Conservation (phyloP, 92 coral and sea anemone species). For the Phenganax stokvisi region DNA sequence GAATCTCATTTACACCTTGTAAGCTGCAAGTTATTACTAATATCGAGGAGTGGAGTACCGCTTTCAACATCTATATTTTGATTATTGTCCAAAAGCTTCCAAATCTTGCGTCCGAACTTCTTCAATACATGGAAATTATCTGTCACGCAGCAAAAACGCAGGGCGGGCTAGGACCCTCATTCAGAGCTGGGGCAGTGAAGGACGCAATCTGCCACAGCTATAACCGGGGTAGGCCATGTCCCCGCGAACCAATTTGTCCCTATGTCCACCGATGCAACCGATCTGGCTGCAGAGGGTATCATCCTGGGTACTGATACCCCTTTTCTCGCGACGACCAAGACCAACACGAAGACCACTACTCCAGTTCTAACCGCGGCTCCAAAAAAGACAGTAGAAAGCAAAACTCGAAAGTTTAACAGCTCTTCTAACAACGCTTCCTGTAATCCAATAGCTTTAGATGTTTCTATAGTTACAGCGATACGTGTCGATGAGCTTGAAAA, state of each 20-base stretch:
- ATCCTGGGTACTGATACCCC: constrained; percentile 43
- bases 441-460: neutral
- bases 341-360: constrained; percentile 21
- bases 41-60: constrained; percentile 43
- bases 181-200: constrained; percentile 7
- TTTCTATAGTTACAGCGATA: constrained; percentile 31
- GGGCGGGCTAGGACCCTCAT: constrained; percentile 26
- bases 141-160: neutral
- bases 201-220: neutral
- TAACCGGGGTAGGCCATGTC: too few relatives aligned
- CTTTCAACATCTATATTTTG: constrained; percentile 29
- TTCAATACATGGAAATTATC: constrained; percentile 33
- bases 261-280: too few relatives aligned
- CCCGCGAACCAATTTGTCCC: too few relatives aligned
- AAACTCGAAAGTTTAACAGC: constrained; percentile 7
- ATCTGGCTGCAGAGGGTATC: constrained; percentile 25
- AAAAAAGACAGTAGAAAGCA: neutral
- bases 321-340: constrained; percentile 15
- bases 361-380: constrained; percentile 3
- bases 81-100: constrained; percentile 23
- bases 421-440: neutral
- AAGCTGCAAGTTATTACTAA: constrained; percentile 12
- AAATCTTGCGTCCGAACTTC: constrained; percentile 18
- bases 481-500: constrained; percentile 22
- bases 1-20: neutral